Conservation (phyloP, 2,888 invertebrate genomes). For the Meteorus cinctellus region DNA sequence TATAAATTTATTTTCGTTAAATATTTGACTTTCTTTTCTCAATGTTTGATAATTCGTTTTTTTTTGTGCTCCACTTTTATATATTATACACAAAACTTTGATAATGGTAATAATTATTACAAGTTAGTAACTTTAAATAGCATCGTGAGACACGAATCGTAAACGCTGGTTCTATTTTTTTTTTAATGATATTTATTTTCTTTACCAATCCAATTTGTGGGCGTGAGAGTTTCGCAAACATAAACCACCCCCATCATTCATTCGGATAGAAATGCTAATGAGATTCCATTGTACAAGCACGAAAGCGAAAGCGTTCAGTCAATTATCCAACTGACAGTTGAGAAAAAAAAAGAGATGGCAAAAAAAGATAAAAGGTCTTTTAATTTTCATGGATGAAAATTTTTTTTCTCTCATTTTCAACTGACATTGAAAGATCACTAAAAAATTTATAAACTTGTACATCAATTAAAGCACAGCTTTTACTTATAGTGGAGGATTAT, state of each 20-base stretch:
- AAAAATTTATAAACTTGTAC: background rate
- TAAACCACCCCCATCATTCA: background rate
- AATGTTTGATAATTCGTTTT: background rate
- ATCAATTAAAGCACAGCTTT: slow-evolving; percentile 5
- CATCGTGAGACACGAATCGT: background rate
- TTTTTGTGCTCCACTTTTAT: background rate
- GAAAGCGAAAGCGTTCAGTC: background rate
- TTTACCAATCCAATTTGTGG: background rate
- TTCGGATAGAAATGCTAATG: background rate
- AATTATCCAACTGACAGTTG: background rate
- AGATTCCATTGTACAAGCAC: background rate
- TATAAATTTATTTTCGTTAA: background rate
- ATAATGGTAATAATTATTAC: slow-evolving; percentile 1
- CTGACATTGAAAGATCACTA: background rate
- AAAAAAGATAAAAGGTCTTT: background rate
- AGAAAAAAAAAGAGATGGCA: background rate
- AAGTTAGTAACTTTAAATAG: background rate
- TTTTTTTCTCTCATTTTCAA: background rate
- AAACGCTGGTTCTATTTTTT: background rate
- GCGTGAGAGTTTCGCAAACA: background rate
- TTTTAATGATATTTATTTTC: background rate
- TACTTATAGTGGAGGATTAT: background rate
- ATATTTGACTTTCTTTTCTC: too few species aligned
- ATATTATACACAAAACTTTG: background rate
- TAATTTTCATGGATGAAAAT: background rate